Evolutionary conservation across 2,888 invertebrate genomes (phyloP).

Genomic region (Meganola albula): DNA sequence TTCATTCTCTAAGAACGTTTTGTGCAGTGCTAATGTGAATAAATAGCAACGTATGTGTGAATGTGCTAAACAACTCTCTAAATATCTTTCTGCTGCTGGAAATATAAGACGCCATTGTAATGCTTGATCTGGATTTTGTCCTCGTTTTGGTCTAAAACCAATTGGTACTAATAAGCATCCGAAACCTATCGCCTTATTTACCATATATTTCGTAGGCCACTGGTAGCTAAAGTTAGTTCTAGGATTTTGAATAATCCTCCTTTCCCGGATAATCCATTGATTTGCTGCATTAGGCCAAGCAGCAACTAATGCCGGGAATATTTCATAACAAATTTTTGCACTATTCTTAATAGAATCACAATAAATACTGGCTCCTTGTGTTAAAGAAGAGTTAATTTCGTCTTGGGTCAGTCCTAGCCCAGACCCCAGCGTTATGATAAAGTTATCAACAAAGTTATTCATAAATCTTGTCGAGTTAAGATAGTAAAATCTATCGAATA

Average conservation of each 20-base stretch:
- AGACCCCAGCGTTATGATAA: conserved; percentile 78
- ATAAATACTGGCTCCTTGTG: conserved; percentile 82
- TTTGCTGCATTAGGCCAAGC: conserved; percentile 85
- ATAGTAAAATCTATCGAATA: conserved; percentile 70
- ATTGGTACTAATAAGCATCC: conserved; percentile 85
- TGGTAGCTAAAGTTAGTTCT: conserved; percentile 77
- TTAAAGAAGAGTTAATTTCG: conserved; percentile 74
- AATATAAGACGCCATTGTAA: conserved; percentile 89
- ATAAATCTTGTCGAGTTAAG: conserved; percentile 83
- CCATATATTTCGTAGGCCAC: conserved; percentile 84
- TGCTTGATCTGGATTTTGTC: conserved; percentile 78
- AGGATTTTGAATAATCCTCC: conserved; percentile 76
- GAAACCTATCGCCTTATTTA: conserved; percentile 80
- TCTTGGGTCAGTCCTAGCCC: conserved; percentile 76
- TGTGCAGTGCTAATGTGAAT: conserved; percentile 82
- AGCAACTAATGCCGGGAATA: conserved; percentile 83
- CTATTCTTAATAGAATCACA: conserved; percentile 71
- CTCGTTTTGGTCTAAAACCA: conserved; percentile 81
- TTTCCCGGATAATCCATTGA: conserved; percentile 80
- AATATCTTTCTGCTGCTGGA: conserved; percentile 85
- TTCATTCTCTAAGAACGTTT: conserved; percentile 83
- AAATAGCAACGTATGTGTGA: conserved; percentile 85
- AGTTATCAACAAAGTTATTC: conserved; percentile 81
- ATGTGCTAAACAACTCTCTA: conserved; percentile 84
- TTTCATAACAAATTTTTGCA: conserved; percentile 75